phyloP scores from a whole-genome alignment of 2,888 invertebrate species.

The Tiphia femorata region DNA sequence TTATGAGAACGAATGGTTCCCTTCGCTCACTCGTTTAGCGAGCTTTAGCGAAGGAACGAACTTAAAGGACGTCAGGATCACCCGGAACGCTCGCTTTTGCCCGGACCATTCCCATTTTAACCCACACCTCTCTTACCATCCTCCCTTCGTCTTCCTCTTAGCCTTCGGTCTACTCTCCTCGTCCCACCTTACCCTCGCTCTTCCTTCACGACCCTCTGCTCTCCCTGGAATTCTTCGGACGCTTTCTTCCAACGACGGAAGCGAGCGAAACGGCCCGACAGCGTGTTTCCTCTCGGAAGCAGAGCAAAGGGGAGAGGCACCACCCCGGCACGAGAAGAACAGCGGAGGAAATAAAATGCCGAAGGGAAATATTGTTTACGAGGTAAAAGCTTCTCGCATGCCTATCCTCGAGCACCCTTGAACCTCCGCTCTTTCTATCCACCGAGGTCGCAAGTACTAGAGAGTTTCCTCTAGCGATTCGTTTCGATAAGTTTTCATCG shows the following conservation, averaged over 20 bases:
- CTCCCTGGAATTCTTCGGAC: neutral
- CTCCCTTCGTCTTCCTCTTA: neutral
- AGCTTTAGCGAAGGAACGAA: slow-evolving; percentile 14
- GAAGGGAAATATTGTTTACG: slow-evolving; percentile 11
- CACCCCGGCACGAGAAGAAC: slow-evolving; percentile 1
- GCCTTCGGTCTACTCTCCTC: neutral
- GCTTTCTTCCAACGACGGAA: neutral
- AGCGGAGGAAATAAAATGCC: slow-evolving; percentile 18
- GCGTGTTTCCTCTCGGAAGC: too few relatives aligned
- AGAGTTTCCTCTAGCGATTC: neutral
- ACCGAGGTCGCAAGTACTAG: too few relatives aligned
- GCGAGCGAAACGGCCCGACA: slow-evolving; percentile 1
- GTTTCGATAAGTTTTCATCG: neutral
- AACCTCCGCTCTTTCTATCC: too few relatives aligned
- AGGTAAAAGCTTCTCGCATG: neutral
- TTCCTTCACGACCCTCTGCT: neutral
- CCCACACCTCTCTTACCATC: neutral
- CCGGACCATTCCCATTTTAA: too few relatives aligned
- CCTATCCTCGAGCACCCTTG: neutral
- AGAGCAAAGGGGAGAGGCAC: too few relatives aligned
- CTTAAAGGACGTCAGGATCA: slow-evolving; percentile 9
- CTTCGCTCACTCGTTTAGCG: slow-evolving; percentile 20
- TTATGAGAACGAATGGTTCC: slow-evolving; percentile 25
- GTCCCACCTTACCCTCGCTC: neutral
- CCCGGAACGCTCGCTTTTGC: slow-evolving; percentile 5